Conservation (phyloP, 2,113 vertebrate species). For the Cheirogaleus medius region DNA sequence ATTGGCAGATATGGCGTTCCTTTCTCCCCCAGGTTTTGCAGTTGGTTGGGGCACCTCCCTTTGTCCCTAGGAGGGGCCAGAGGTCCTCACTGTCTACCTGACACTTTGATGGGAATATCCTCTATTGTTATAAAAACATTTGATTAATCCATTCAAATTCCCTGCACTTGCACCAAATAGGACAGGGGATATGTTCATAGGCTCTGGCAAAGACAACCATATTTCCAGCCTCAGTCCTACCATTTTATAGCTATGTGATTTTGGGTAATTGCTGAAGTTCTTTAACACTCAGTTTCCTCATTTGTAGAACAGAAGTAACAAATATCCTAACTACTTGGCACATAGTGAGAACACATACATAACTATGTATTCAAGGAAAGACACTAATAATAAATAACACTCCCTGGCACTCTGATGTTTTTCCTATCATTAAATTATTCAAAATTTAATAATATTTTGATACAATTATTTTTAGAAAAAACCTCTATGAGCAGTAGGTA, state of each 20-base stretch:
- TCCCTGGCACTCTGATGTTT: not conserved
- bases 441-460: not conserved
- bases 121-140: not conserved
- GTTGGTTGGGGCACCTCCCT: too few relatives aligned
- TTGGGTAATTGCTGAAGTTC: not conserved
- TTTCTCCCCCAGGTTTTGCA: too few relatives aligned
- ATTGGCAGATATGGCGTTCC: too few relatives aligned
- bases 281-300: not conserved
- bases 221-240: not conserved
- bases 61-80: too few relatives aligned
- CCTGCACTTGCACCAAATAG: not conserved
- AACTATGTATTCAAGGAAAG: not conserved
- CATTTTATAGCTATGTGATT: not conserved
- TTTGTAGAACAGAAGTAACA: not conserved
- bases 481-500: not conserved
- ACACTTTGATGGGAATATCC: not conserved
- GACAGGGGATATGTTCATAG: not conserved
- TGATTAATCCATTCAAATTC: not conserved
- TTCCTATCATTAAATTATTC: not conserved
- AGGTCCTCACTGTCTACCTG: too few relatives aligned
- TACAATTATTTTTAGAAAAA: not conserved
- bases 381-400: not conserved
- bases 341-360: not conserved
- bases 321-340: not conserved
- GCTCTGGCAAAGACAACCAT: not conserved